Evolutionary conservation across 2,113 vertebrate genomes (phyloP), one percentile per base, ranked within the genome.

Genomic region (Anguilla japonica): DNA sequence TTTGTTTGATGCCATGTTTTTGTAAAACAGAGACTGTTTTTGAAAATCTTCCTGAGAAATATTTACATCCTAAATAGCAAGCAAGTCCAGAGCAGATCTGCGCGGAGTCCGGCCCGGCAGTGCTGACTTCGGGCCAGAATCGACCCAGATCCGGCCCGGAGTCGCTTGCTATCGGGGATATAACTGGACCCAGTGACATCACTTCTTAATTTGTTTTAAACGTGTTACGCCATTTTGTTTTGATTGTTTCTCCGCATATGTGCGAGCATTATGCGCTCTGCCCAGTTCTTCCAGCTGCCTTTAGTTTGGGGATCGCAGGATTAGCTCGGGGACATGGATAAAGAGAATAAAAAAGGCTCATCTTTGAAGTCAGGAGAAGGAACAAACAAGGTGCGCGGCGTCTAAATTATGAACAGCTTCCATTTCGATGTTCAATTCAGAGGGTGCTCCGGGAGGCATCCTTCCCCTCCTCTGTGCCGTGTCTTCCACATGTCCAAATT

Each of bases 281-380:
- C 41, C 22, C 50, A 57, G 40, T n/a, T 85, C 41, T 16, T 85
- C 22, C 79, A n/a, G 40, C 22, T n/a, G 60, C 60, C 84, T 81
- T 46, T 22, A 43, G 79, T 81, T 81, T 26, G 50, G 4, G 40
- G 41, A 43, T 41, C 22, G 82, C 86, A 86, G 85, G 85, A 88
- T 84, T 26, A 90, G 88, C 89, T 87, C 60, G 20, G 43, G 83
- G 87, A 90, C 89, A 88, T 90, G 91, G 93, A 92, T 91, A 93
- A 88, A 92, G 86, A 56, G 60, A 40, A 92, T 93, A 87, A 7
- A 53, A 94, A 93, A 93, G 90, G 92, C 94, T 93, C 88, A 94
- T 93, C 85, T 85, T 90, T 88, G 88, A 83, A 9, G 89, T 88
- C 91, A 46, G 85, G 89, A 88, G 87, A 84, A 90, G 82, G 79